Conservation (phyloP, 2,113 vertebrate species). For the Scytalopus superciliaris region DNA sequence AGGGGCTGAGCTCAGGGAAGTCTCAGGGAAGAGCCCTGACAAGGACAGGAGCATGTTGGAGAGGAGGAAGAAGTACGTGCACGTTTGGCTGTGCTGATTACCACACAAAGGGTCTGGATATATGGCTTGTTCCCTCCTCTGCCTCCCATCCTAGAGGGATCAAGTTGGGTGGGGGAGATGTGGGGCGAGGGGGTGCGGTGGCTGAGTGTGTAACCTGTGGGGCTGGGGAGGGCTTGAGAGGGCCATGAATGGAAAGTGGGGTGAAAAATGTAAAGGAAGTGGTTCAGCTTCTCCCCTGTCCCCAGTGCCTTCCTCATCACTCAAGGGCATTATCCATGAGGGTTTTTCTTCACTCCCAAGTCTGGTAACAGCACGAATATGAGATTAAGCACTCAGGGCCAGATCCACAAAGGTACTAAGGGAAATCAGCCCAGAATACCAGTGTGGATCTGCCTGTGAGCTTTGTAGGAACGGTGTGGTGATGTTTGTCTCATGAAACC, state of each 20-base stretch:
- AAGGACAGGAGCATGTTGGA: neutral
- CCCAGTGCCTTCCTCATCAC: neutral
- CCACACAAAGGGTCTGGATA: neutral
- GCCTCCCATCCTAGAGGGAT: neutral
- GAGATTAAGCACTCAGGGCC: neutral
- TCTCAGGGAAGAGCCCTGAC: neutral
- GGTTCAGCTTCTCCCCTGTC: neutral
- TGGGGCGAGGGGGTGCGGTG: neutral
- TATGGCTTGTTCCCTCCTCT: neutral
- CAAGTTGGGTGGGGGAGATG: neutral
- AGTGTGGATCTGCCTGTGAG: neutral
- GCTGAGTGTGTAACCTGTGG: neutral
- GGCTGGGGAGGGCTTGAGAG: neutral
- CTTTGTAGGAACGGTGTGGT: neutral
- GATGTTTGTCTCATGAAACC: neutral
- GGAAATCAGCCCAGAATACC: neutral
- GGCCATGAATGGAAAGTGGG: neutral
- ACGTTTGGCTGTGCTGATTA: neutral
- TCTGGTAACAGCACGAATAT: accelerated
- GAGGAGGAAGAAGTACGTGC: neutral
- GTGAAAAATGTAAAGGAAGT: neutral
- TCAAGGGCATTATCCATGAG: neutral
- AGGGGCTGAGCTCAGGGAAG: neutral
- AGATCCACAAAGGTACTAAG: neutral
- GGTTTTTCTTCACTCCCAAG: neutral